These are phyloP conservation scores for Phoeniculus purpureus DNA, from an alignment of 2,797 vertebrate species.

Conservation along the genomic window DNA sequence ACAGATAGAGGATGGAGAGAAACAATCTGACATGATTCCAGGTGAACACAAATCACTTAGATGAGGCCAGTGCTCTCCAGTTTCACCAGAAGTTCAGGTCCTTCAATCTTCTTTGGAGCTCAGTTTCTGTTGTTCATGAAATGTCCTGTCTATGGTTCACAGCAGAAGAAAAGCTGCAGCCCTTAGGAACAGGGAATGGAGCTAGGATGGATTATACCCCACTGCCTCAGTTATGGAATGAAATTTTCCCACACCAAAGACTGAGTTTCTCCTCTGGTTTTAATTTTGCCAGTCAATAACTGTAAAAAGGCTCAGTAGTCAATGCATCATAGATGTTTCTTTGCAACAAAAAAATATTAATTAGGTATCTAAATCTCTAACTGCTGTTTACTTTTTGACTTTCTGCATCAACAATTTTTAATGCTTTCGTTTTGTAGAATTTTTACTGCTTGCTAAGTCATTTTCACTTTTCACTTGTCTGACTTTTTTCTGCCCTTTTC, in stretches of 20 bases:
- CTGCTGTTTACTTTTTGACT: conserved; percentile 41
- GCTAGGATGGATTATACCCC: neutral
- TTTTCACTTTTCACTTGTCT: conserved; percentile 17
- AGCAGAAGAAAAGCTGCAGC: neutral
- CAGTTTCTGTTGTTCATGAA: neutral
- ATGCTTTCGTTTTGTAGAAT: neutral
- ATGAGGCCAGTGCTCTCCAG: neutral
- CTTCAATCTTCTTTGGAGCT: neutral
- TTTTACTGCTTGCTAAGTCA: neutral
- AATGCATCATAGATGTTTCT: conserved; percentile 64
- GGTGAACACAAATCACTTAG: neutral
- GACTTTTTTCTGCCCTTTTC: neutral
- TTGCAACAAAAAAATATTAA: conserved; percentile 65
- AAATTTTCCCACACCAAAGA: neutral
- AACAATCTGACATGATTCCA: neutral
- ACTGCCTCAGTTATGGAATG: neutral
- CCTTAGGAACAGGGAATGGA: neutral
- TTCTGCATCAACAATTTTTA: conserved; percentile 18
- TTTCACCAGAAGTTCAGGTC: neutral
- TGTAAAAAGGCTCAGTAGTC: neutral
- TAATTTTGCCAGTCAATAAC: conserved; percentile 2
- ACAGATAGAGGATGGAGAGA: neutral
- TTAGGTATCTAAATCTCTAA: conserved; percentile 60
- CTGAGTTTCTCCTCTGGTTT: conserved; percentile 1
- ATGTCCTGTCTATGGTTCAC: neutral